Conservation (phyloP, 30 jellyfish, hydroid and myxozoan genomes). For the Catostylus mosaicus region DNA sequence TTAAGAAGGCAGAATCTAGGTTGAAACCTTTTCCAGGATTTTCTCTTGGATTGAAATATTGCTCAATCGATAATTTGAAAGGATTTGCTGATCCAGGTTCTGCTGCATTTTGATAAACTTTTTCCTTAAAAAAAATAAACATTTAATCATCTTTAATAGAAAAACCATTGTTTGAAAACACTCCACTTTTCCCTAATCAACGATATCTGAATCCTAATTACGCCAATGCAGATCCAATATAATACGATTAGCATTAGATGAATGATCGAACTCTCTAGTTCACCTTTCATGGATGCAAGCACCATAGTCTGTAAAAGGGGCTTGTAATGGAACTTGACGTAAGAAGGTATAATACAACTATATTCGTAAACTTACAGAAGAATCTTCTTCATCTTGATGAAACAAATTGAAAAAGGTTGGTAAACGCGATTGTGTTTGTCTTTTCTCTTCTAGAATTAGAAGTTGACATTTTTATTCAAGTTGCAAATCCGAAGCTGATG, state of each 20-base stretch:
- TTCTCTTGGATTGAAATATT: slow-evolving; percentile 81
- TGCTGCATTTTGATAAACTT: slow-evolving; percentile 37
- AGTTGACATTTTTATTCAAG: no score
- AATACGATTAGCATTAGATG: no score
- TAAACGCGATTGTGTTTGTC: slow-evolving; percentile 73
- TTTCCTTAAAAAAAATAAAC: slow-evolving; percentile 14
- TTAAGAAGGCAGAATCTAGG: background rate
- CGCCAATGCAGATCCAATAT: no score
- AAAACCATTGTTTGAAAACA: background rate
- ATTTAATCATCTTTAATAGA: background rate
- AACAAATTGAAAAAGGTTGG: slow-evolving; percentile 83
- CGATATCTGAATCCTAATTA: background rate
- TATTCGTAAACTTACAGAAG: slow-evolving; percentile 36
- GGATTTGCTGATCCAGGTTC: slow-evolving; percentile 73
- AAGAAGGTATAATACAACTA: background rate
- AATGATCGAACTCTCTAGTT: background rate
- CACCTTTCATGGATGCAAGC: background rate
- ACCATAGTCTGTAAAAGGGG: background rate
- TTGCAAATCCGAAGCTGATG: no score
- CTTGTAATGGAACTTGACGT: background rate
- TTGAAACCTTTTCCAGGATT: slow-evolving; percentile 80
- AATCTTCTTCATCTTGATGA: slow-evolving; percentile 74
- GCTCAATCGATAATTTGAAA: slow-evolving; percentile 66
- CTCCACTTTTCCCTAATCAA: background rate
- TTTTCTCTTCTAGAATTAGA: slow-evolving; percentile 63